These are phyloP conservation scores for Orthonevra nobilis DNA, from an alignment of 2,888 invertebrate genomes.

Conservation along the genomic window DNA sequence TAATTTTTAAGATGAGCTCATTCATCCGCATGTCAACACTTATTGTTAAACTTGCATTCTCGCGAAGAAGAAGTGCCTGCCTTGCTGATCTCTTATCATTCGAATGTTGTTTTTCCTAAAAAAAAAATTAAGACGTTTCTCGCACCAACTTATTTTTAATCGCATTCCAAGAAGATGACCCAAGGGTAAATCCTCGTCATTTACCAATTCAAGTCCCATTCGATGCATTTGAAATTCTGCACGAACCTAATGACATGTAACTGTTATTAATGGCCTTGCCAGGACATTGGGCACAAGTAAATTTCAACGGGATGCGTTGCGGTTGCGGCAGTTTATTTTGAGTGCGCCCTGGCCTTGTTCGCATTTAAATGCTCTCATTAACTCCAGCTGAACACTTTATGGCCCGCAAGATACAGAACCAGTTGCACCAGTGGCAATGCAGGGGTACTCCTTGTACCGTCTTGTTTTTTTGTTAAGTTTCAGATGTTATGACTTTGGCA, in stretches of 20 bases:
- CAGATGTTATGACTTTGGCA: slow-evolving; percentile 18
- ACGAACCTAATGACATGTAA: slow-evolving; percentile 73
- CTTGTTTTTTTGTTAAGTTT: not conserved
- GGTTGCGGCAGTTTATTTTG: slow-evolving; percentile 70
- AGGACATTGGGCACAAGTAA: slow-evolving; percentile 68
- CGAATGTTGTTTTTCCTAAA: too few relatives aligned
- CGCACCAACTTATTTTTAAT: too few relatives aligned
- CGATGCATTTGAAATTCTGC: slow-evolving; percentile 70
- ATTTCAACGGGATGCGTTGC: slow-evolving; percentile 59
- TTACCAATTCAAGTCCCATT: too few relatives aligned
- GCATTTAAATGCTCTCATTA: slow-evolving; percentile 73
- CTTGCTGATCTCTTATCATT: too few relatives aligned
- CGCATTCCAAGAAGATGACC: too few relatives aligned
- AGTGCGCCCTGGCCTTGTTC: slow-evolving; percentile 66
- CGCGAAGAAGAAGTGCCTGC: too few relatives aligned
- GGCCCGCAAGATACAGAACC: slow-evolving; percentile 48
- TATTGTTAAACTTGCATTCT: too few relatives aligned
- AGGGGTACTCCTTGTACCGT: slow-evolving; percentile 26
- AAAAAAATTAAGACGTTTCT: too few relatives aligned
- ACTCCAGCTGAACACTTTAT: slow-evolving; percentile 71
- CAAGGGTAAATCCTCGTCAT: too few relatives aligned
- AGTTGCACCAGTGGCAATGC: slow-evolving; percentile 39
- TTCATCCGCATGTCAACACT: too few relatives aligned
- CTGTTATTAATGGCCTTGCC: slow-evolving; percentile 72
- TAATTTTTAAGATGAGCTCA: too few relatives aligned